These are phyloP conservation scores for Tiaroga cobitis DNA, from an alignment of 2,797 vertebrate species.

Conservation along the genomic window DNA sequence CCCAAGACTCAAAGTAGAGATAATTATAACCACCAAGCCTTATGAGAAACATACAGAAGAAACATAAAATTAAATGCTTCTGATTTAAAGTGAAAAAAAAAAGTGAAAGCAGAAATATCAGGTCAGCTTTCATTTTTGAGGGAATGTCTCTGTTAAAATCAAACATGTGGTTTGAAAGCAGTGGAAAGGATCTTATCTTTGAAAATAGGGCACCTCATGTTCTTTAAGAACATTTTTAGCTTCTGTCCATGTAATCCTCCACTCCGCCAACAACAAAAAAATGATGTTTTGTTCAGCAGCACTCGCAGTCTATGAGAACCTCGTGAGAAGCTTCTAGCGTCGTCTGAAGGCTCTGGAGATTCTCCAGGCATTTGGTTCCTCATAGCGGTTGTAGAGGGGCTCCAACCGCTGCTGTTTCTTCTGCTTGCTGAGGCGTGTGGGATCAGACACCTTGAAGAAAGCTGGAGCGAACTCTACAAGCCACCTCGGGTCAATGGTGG, in stretches of 20 bases:
- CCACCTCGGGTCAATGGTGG: constrained; percentile 97
- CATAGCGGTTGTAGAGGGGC: constrained; percentile 96
- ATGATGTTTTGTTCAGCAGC: background rate
- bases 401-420: constrained; percentile 97
- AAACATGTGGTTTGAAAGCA: background rate
- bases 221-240: background rate
- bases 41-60: background rate
- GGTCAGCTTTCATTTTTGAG: background rate
- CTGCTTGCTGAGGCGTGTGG: constrained; percentile 98
- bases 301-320: constrained; percentile 16
- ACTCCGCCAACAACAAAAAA: background rate
- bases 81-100: background rate
- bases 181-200: background rate
- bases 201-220: background rate
- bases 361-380: constrained; percentile 98
- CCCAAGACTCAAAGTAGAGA: background rate
- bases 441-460: constrained; percentile 99
- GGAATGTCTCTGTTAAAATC: background rate
- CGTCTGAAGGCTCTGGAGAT: constrained; percentile 95
- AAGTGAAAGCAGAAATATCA: background rate
- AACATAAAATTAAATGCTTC: background rate
- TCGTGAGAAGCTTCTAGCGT: constrained; percentile 71
- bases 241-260: constrained; percentile 19
- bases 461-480: constrained; percentile 96
- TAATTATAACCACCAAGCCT: background rate